These are phyloP conservation scores for Ceyx cyanopectus DNA, from an alignment of 2,113 vertebrate genomes.

Conservation along the genomic window DNA sequence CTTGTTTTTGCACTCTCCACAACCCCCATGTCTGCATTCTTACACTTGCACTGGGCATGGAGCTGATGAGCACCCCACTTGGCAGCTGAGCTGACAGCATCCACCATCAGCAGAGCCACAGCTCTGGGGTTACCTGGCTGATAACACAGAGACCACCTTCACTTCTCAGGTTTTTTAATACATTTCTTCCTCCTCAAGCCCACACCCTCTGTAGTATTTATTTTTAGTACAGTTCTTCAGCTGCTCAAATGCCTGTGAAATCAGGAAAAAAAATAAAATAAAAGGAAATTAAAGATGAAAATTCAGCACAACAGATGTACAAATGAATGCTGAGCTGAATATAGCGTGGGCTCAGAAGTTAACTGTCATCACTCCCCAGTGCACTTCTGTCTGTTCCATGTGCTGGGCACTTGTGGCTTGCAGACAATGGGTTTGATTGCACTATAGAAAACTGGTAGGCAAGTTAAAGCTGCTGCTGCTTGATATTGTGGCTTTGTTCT, in stretches of 20 bases:
- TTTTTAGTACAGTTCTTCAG: constrained; percentile 25
- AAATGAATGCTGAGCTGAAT: constrained; percentile 59
- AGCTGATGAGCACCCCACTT: background rate
- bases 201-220: background rate
- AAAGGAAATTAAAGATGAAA: background rate
- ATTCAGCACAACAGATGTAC: constrained; percentile 61
- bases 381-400: constrained; percentile 69
- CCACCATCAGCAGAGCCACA: background rate
- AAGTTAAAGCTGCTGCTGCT: constrained; percentile 42
- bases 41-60: background rate
- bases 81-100: background rate
- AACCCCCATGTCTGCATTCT: background rate
- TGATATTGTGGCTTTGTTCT: constrained; percentile 34
- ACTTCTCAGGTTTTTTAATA: background rate
- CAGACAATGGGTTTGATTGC: constrained; percentile 71
- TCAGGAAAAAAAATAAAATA: background rate
- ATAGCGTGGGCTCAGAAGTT: constrained; percentile 41
- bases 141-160: background rate
- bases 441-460: constrained; percentile 35
- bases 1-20: background rate
- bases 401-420: constrained; percentile 71
- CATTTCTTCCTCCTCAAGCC: background rate
- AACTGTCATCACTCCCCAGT: constrained; percentile 48
- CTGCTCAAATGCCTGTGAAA: constrained; percentile 28
- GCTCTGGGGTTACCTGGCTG: background rate